Evolutionary conservation across 2,797 vertebrate species (phyloP).

Genomic region (Hydrophis major): DNA sequence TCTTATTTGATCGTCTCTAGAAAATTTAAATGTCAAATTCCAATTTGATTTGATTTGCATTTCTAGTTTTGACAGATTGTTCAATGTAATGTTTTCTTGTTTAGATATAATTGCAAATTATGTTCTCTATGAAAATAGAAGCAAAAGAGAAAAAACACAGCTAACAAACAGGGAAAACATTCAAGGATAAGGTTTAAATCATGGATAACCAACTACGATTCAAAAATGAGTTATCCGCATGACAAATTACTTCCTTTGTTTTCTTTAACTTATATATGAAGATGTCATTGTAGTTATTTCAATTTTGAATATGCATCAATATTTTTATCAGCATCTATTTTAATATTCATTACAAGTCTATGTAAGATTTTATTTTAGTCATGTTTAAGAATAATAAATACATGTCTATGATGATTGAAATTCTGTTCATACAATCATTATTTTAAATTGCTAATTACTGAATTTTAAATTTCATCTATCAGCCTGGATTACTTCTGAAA

Average conservation of each 20-base stretch:
- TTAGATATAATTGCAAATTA: background rate
- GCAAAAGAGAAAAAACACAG: background rate
- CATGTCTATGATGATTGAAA: background rate
- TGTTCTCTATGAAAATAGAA: background rate
- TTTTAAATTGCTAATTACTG: background rate
- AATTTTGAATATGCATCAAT: background rate
- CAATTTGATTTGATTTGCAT: background rate
- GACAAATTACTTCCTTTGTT: background rate
- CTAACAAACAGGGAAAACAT: background rate
- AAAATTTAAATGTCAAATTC: background rate
- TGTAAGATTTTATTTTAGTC: background rate
- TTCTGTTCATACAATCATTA: background rate
- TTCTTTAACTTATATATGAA: background rate
- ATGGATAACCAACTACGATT: background rate
- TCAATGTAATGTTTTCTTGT: background rate
- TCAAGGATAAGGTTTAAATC: background rate
- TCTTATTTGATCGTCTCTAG: background rate
- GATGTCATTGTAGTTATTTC: background rate
- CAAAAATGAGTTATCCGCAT: background rate
- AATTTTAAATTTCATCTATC: background rate
- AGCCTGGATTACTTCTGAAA: background rate
- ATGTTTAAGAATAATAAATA: background rate
- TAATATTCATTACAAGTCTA: background rate
- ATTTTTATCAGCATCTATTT: background rate
- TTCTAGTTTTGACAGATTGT: background rate